Percentiles rank a stretch among this genome's conserved stretches.
Evolutionary conservation across 2,888 invertebrate genomes (phyloP).

Genomic region (Geotrupes spiniger): DNA sequence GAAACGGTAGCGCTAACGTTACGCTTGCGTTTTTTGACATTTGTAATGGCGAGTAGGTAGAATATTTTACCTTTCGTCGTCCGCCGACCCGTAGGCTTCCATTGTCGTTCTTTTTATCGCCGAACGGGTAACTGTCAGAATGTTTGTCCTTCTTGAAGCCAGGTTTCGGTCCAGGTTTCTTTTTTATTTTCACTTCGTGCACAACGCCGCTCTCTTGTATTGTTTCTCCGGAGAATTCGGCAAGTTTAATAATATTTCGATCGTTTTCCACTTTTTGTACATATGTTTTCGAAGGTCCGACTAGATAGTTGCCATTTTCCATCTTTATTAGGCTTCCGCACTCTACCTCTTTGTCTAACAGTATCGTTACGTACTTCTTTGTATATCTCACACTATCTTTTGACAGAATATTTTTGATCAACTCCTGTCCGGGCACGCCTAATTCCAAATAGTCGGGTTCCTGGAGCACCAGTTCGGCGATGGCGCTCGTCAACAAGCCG

Average conservation of each 20-base stretch:
- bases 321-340: constrained; percentile 66
- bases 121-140: constrained; percentile 30
- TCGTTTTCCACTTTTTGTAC: constrained; percentile 22
- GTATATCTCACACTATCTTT: constrained; percentile 64
- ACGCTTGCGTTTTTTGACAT: constrained; percentile 1
- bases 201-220: constrained; percentile 1
- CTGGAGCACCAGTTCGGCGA: constrained; percentile 67
- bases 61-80: constrained; percentile 53
- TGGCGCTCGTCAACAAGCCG: constrained; percentile 63
- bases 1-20: constrained; percentile 13
- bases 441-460: constrained; percentile 70
- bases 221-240: constrained; percentile 9
- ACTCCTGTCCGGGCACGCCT: constrained; percentile 67
- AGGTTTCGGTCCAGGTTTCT: constrained; percentile 31
- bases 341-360: constrained; percentile 68
- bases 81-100: constrained; percentile 56
- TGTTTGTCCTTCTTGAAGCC: constrained; percentile 27
- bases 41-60: neutral
- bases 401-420: constrained; percentile 62
- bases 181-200: constrained; percentile 25
- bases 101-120: constrained; percentile 20
- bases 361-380: constrained; percentile 61
- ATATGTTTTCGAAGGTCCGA: constrained; percentile 57
- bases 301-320: constrained; percentile 66
- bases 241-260: constrained; percentile 20